Base-by-base conservation (phyloP, 2,797 vertebrate species). In the Sebastes paucispinis region DNA sequence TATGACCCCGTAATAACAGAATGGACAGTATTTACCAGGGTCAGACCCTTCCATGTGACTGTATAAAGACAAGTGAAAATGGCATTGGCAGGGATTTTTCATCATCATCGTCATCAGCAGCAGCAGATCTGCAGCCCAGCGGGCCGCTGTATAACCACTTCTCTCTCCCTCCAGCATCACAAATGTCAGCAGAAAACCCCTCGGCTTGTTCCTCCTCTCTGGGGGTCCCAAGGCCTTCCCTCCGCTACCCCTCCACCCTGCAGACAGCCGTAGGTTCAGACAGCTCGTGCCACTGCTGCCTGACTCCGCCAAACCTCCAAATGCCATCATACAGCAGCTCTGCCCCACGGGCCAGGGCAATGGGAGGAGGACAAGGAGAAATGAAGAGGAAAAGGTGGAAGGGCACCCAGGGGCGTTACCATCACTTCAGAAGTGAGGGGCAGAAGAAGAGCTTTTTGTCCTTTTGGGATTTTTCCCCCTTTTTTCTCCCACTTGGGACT, bases 151-250 rank as follows among this genome's bases (percentile, higher is more conserved):
- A 55, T 24, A 54, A 52, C 66, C 22, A 39, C 69, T 81, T 77
- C 68, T 22, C 25, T 75, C 59, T 83, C 70, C 75, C 78, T 85
- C 62, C 75, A 79, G 85, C 79, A 70, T 59, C 79, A 85, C 31
- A 90, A 92, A 94, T 94, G 93, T 93, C 93, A 93, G 79, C 80
- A 88, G 86, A 69, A 89, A 91, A 90, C 83, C 85, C 70, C 70
- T 67, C 11, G 22, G 85, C 80, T 92, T 80, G 81, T 86, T 89
- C 39, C 75, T 75, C 63, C 77, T 77, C 79, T 85, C 77, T 80
- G 66, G 77, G 71, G 70, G 74, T 88, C 89, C 75, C 52, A 32
- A 79, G 89, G 89, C 86, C 88, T 80, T 88, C 84, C 67, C 55
- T 82, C 70, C 14, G 25, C 69, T 59, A 4, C 24, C 36, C 20